Evolutionary conservation across 1,140 invertebrate genomes (phyloP), one percentile per base, ranked within the genome.

Genomic region (Pseudomyrmex flavicornis): DNA sequence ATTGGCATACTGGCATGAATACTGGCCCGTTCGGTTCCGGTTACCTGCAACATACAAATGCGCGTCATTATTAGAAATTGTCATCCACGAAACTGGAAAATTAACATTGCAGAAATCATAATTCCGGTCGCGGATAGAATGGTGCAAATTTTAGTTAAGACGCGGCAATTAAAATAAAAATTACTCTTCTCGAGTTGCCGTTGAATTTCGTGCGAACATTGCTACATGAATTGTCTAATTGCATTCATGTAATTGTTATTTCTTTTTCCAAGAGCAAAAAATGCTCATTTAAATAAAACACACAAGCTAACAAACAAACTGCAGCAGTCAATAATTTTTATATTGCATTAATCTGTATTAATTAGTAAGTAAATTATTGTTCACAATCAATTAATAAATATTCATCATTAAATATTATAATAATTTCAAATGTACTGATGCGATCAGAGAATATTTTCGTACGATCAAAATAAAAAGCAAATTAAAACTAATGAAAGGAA

Each of bases 1-100:
- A 90, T 93, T 92, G 88, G 83, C 90, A 91, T 94, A 93, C 93
- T 94, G 93, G 93, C 93, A 93, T 93, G 85, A 92, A 93, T 94
- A 94, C 93, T 94, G 93, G 93, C 93, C 92, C 92, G 87, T 93
- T 93, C 89, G 89, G 79, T 74, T 88, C 83, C 83, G 80, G 80
- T 88, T 87, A 90, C 87, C 93, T 94, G 92, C 2, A 93, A 94
- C 87, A 90, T 63, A 90, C 84, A 90, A 88, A 85, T 84, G 70
- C n/a, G n/a, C 73, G 62, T 76, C 26, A 82, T 87, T 52, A 84
- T 88, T 88, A 87, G 85, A 87, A 84, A 80, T 62, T 80, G 73
- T 44, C 56, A 35, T 22, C 48, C 44, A 69, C 63, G 46, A 74
- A 62, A 13, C 35, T 65, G 20, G 75, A 84, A 79, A 80, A 88